Evolutionary conservation across 2,888 invertebrate species (phyloP).

Genomic region (Colostygia pectinataria): DNA sequence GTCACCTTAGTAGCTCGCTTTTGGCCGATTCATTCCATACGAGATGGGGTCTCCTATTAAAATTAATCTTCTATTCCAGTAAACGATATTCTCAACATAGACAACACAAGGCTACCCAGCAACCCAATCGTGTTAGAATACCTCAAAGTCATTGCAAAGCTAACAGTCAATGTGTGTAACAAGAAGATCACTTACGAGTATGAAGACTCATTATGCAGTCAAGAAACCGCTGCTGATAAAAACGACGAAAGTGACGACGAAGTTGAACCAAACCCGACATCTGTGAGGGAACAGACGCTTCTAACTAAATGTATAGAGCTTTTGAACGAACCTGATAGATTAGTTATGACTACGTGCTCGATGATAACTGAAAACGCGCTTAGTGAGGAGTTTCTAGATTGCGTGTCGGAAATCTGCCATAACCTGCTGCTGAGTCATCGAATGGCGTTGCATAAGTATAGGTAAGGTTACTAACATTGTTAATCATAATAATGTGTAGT

Average conservation of each 20-base stretch:
- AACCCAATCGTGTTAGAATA: slow-evolving; percentile 71
- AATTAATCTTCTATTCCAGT: slow-evolving; percentile 53
- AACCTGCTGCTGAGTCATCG: slow-evolving; percentile 91
- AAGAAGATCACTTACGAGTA: slow-evolving; percentile 72
- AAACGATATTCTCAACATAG: slow-evolving; percentile 72
- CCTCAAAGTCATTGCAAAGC: slow-evolving; percentile 70
- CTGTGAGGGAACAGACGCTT: slow-evolving; percentile 70
- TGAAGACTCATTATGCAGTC: slow-evolving; percentile 73
- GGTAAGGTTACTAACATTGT: slow-evolving; percentile 72
- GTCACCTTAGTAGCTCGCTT: no score
- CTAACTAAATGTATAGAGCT: slow-evolving; percentile 84
- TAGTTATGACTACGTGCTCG: slow-evolving; percentile 69
- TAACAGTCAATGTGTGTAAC: slow-evolving; percentile 71
- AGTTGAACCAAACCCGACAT: slow-evolving; percentile 72
- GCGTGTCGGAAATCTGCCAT: slow-evolving; percentile 91
- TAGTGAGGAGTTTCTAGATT: slow-evolving; percentile 83
- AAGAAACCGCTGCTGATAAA: slow-evolving; percentile 74
- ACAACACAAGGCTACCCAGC: slow-evolving; percentile 81
- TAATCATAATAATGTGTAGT: not conserved
- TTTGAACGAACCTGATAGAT: slow-evolving; percentile 84
- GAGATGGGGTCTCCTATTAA: no score
- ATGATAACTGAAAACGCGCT: slow-evolving; percentile 78
- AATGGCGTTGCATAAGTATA: slow-evolving; percentile 92
- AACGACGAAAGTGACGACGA: slow-evolving; percentile 84
- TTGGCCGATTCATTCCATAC: no score